Evolutionary conservation across 2,888 invertebrate species (phyloP), one percentile per base, ranked within the genome.

Genomic region (Cetonia aurata): DNA sequence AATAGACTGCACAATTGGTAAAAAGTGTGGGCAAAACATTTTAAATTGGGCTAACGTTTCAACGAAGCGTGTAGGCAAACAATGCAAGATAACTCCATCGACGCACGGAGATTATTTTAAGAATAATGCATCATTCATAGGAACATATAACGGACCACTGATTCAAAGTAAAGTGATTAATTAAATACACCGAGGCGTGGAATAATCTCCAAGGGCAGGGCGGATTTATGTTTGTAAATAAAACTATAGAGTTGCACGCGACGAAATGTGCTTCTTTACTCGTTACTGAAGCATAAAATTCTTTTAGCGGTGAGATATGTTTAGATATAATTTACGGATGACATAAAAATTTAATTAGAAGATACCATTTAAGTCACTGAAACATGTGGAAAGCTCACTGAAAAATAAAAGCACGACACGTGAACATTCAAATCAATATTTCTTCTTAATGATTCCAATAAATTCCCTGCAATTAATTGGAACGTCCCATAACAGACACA

Each of bases 41-140:
- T 46, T 62, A 62, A 62, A 62, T 62, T 48, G 37, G 62, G 62
- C 62, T 62, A 62, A 62, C 48, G 33, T 48, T 62, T 31, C 48
- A 62, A 13, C 33, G 62, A 48, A 62, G 48, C 62, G 62, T 62
- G 62, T 62, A 62, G 62, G 62, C 31, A 13, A 62, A 62, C 48
- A 62, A 62, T 62, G 48, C 62, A 13, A 48, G 48, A 62, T 48
- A 62, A 62, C 48, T 62, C 44, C 19, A 48, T 62, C 15, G 15
- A 62, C 48, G 13, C n/a, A 33, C 33, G 3, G 25, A 46, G 44
- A 60, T 48, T 33, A 50, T 62, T 37, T 25, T 50, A 62, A 62
- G 33, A 62, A 62, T 33, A 62, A 33, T 15, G 50, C 8, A 48
- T 37, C 48, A 62, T 62, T 48, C 31, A 48, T 62, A 48, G 31